A percentile compares a stretch with the other conserved stretches of the same genome.
These are phyloP conservation scores for Pteria penguin DNA, from an alignment of 2,888 invertebrate species.

Conservation along the genomic window DNA sequence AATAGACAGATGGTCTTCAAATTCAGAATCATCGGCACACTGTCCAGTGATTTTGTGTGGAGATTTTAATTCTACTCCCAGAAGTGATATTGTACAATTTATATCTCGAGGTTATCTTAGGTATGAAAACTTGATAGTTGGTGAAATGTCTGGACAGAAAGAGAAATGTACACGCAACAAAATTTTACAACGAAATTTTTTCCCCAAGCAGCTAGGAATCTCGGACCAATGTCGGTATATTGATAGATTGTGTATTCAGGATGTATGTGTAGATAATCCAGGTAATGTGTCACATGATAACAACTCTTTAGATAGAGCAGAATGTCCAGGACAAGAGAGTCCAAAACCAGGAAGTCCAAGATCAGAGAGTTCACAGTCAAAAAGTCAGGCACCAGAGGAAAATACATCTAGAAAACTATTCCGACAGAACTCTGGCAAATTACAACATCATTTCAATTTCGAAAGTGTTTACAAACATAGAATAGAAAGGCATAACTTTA, in stretches of 20 bases:
- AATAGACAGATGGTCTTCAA: conserved; percentile 86
- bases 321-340: background rate
- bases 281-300: background rate
- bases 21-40: background rate
- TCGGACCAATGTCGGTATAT: conserved; percentile 81
- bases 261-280: background rate
- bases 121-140: conserved; percentile 72
- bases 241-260: background rate
- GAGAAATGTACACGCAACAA: conserved; percentile 57
- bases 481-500: conserved; percentile 67
- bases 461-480: conserved; percentile 86
- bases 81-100: conserved; percentile 87
- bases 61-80: conserved; percentile 93
- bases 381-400: background rate
- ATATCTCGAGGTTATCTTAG: conserved; percentile 85
- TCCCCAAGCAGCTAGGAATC: conserved; percentile 80
- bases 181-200: conserved; percentile 57
- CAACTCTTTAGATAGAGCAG: background rate
- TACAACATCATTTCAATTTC: conserved; percentile 86
- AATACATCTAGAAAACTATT: background rate
- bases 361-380: background rate
- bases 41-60: conserved; percentile 93
- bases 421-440: conserved; percentile 83
- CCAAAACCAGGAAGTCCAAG: background rate
- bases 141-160: conserved; percentile 78